A percentile compares a stretch with the other conserved stretches of the same genome.
These are phyloP conservation scores for Grammomys dolichurus DNA, from an alignment of 2,113 vertebrate genomes.

Conservation along the genomic window DNA sequence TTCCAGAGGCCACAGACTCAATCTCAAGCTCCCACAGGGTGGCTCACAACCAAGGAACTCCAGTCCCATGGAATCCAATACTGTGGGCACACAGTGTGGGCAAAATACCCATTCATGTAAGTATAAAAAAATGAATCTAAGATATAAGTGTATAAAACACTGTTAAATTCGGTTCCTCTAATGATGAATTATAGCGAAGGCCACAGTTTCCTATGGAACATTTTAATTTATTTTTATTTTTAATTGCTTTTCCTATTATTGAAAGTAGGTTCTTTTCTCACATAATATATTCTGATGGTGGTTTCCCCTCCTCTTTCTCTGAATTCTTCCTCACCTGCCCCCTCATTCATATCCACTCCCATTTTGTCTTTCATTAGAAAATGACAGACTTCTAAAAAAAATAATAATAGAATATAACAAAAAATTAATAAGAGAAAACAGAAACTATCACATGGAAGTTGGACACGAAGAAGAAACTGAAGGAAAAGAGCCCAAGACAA, in stretches of 20 bases:
- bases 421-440: neutral
- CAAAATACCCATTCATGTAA: neutral
- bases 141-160: neutral
- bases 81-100: neutral
- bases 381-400: neutral
- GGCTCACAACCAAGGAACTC: neutral
- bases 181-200: neutral
- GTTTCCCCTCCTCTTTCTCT: neutral
- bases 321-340: fast-evolving
- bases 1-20: neutral
- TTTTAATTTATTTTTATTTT: neutral
- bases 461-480: neutral
- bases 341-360: neutral
- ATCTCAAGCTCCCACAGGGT: neutral
- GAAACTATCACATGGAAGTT: neutral
- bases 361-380: neutral
- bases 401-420: neutral
- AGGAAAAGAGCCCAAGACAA: neutral
- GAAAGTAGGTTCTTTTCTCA: neutral
- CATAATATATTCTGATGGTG: neutral
- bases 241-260: neutral
- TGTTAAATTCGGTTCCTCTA: neutral
- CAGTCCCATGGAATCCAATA: neutral
- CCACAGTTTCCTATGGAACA: neutral
- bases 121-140: neutral